Evolutionary conservation across 2,113 vertebrate species (phyloP).

Genomic region (Trochalopteron elliotii): DNA sequence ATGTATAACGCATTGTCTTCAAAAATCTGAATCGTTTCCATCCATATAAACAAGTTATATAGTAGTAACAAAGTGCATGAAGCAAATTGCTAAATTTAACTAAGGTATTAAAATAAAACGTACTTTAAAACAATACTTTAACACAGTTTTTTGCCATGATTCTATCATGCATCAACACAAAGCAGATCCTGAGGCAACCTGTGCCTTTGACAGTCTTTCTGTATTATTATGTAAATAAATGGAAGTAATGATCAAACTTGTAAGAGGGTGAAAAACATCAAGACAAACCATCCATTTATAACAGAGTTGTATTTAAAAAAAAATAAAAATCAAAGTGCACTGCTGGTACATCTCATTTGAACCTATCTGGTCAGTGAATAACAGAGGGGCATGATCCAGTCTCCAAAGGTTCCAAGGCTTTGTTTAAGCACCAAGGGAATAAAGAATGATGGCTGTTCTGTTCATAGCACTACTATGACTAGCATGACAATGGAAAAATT

Average conservation of each 20-base stretch:
- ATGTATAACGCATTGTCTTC: constrained; percentile 15
- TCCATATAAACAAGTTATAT: constrained; percentile 43
- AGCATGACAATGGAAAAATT: neutral
- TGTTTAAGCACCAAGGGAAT: neutral
- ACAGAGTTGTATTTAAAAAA: constrained; percentile 66
- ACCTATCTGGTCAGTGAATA: neutral
- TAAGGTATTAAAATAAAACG: constrained; percentile 69
- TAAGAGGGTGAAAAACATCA: constrained; percentile 64
- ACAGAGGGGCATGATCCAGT: neutral
- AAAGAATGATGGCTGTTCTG: neutral
- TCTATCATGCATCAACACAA: constrained; percentile 81
- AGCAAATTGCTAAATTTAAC: constrained; percentile 57
- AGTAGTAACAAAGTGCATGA: constrained; percentile 64
- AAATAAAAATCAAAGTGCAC: constrained; percentile 77
- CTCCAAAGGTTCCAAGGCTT: neutral
- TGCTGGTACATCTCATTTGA: constrained; percentile 48
- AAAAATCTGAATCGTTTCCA: constrained; percentile 57
- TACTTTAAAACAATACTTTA: constrained; percentile 81
- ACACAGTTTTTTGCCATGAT: constrained; percentile 76
- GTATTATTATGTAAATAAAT: constrained; percentile 68
- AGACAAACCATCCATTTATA: constrained; percentile 61
- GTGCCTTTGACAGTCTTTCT: constrained; percentile 81
- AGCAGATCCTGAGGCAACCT: constrained; percentile 85
- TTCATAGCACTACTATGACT: neutral
- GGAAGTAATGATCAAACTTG: constrained; percentile 44